Evolutionary conservation across 92 coral and sea anemone genomes (phyloP), one percentile per base, ranked within the genome.

Genomic region (Epizoanthus fatuus): DNA sequence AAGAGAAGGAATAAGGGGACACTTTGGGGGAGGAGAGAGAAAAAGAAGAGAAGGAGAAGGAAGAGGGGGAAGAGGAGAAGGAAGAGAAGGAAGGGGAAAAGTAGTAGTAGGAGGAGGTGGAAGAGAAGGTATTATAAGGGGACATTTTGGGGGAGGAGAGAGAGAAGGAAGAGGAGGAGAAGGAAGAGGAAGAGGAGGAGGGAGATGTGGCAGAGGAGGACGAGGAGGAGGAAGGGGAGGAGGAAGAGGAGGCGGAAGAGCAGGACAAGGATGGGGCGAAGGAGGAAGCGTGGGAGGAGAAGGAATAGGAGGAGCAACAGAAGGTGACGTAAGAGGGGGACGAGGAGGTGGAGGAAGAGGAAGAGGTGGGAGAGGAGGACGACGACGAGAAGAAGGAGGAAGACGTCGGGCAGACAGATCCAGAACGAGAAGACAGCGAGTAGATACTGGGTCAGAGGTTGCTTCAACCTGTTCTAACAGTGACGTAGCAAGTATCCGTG

Each of bases 391-490:
- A 19, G 19, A 45, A 20, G 59, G 77, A 20, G 16, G 15, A 8
- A 9, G 76, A 3, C 62, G 35, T 16, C 44, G 12, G 4, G 54
- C 14, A 16, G 17, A 69, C 47, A 45, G 45, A 44, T 19, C 22
- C 19, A 15, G 17, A 69, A 16, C 1, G 11, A 42, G 12, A 44
- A 69, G 55, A 16, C 25, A 16, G 25, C 29, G 9, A 38, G 22
- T 6, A 68, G 44, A 37, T 16, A 5, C 77, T 45, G 53, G 56
- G 25, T 47, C 79, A 32, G 79, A 73, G 42, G 60, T 52, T 52
- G 79, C 79, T 5, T 73, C 63, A 5, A 29, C 79, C 32, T 73
- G 49, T 53, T 73, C 79, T 13, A 29, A 40, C 32, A 49, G 62
- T 73, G 79, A 73, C 22, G 22, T 73, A 3, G 79, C 79, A 53